Conservation (phyloP, 1,140 invertebrate species). For the Sycophaga agraensis region DNA sequence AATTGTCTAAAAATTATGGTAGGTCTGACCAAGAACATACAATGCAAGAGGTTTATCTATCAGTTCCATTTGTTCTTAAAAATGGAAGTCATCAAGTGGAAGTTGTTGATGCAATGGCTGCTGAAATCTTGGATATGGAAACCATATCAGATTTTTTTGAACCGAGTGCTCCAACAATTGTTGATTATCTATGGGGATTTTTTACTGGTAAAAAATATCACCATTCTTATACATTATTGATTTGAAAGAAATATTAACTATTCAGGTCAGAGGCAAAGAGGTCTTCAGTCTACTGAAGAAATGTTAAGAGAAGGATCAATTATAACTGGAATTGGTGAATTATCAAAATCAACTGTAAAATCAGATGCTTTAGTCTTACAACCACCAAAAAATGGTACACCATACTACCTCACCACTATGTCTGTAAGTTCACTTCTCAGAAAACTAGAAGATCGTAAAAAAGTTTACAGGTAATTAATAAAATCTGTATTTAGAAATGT, state of each 20-base stretch:
- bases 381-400: slow-evolving; percentile 67
- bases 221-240: neutral
- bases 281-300: slow-evolving; percentile 77
- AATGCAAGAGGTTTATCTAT: slow-evolving; percentile 72
- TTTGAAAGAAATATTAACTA: neutral
- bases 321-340: slow-evolving; percentile 75
- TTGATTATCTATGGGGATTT: slow-evolving; percentile 79
- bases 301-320: slow-evolving; percentile 74
- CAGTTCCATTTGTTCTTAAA: slow-evolving; percentile 72
- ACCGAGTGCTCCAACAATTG: slow-evolving; percentile 67
- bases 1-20: no score
- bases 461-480: slow-evolving; percentile 58
- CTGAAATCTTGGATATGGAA: slow-evolving; percentile 76
- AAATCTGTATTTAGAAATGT: neutral
- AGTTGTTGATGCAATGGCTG: slow-evolving; percentile 70
- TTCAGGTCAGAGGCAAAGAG: slow-evolving; percentile 66
- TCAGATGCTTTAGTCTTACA: slow-evolving; percentile 65
- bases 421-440: slow-evolving; percentile 68
- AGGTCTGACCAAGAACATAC: slow-evolving; percentile 72
- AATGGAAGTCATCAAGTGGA: slow-evolving; percentile 66
- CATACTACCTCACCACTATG: slow-evolving; percentile 72
- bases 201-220: slow-evolving; percentile 62
- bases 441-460: slow-evolving; percentile 68
- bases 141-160: slow-evolving; percentile 76
- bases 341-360: slow-evolving; percentile 54